Evolutionary conservation across 2,113 vertebrate species (phyloP), one percentile per base, ranked within the genome.

Genomic region (Melanerpes formicivorus): DNA sequence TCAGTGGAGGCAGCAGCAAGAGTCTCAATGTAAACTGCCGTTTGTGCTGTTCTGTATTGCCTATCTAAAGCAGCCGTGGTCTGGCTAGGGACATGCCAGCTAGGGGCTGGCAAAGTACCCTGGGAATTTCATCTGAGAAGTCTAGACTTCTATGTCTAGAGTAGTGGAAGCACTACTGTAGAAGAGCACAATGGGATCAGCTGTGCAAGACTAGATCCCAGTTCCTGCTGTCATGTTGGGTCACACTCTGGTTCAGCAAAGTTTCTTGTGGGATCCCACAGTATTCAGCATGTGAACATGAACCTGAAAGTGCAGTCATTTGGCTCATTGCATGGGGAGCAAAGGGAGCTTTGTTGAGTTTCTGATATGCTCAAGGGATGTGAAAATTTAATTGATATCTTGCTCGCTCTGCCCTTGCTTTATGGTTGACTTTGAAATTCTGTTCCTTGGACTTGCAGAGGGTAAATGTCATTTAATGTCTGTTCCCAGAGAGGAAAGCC

Each of bases 231-330:
- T 66, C 32, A 1, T 10, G 29, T 6, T 72, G 91, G 32, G 13
- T 46, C 2, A 0, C n/a, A 32, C 29, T 11, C 50, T 37, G 8
- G 56, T 86, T 71, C 48, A 87, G 29, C 46, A 48, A 25, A 63
- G 72, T 9, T 84, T 14, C 46, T 32, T 50, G 56, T 44, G 54
- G 79, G 76, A 54, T 83, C 56, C 14, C 48, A 23, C 13, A 0
- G 32, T 64, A 5, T n/a, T 87, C 29, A 44, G 25, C 17, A 1
- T 13, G 7, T 80, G 64, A 55, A 29, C 0, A 0, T 40, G 70
- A 56, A 18, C 42, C 56, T 46, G 23, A 54, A 91, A n/a, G 84
- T 71, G 30, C 65, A 48, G 52, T 19, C 1, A 3, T 60, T 74
- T 0, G 1, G 67, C 34, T 82, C 37, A 5, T 26, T 60, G 40